A percentile compares a stretch with the other conserved stretches of the same genome.
phyloP scores from a whole-genome alignment of 2,113 vertebrate species.

The Parus major region DNA sequence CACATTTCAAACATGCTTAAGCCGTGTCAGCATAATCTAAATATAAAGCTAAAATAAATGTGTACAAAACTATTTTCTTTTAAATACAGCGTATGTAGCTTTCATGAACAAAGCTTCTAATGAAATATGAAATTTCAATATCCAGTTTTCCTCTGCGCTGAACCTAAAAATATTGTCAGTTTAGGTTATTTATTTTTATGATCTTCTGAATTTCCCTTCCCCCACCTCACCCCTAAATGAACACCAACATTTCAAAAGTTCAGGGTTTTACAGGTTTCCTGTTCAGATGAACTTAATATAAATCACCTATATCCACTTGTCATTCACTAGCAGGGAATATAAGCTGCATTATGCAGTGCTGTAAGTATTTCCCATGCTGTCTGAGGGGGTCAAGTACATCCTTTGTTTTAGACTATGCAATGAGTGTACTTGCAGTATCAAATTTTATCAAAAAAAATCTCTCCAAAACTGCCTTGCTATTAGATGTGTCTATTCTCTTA shows the following conservation, averaged over 20 bases:
- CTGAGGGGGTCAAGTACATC: background rate
- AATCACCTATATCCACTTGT: background rate
- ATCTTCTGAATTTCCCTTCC: background rate
- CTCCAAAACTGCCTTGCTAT: background rate
- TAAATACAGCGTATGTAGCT: background rate
- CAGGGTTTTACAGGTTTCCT: background rate
- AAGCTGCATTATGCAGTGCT: background rate
- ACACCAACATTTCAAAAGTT: background rate
- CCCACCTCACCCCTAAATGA: accelerated
- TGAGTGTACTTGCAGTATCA: background rate
- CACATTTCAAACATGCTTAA: background rate
- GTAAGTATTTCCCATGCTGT: background rate
- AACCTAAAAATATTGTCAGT: background rate
- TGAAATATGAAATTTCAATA: background rate
- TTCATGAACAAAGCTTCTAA: background rate
- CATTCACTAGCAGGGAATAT: background rate
- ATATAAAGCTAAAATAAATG: background rate
- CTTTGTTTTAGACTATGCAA: background rate
- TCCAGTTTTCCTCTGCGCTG: background rate
- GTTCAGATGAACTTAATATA: background rate
- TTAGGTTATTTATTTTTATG: background rate
- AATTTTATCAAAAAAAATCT: background rate
- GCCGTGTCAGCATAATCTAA: background rate
- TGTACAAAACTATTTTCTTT: background rate
- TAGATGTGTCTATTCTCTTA: background rate